Percentiles rank a stretch among this genome's conserved stretches.
phyloP scores from a whole-genome alignment of 2,797 vertebrate species.

The Sciurus carolinensis region DNA sequence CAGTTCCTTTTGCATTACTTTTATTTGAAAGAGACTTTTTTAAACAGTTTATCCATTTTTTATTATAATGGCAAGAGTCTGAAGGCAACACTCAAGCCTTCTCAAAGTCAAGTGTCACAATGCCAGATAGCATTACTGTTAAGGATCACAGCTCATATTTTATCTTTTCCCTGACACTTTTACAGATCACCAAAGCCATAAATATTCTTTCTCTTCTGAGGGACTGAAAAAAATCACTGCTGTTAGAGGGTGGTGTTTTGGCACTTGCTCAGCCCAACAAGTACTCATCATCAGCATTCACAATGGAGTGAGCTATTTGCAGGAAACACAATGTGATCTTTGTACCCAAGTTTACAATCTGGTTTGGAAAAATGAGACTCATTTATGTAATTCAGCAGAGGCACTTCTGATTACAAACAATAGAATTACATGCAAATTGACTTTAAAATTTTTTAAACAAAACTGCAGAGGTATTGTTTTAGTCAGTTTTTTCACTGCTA shows the following conservation, averaged over 20 bases:
- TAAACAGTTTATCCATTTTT: neutral
- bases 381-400: neutral
- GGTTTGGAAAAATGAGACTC: neutral
- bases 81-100: neutral
- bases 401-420: neutral
- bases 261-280: neutral
- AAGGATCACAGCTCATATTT: neutral
- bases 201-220: neutral
- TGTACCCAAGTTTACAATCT: neutral
- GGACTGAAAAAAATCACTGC: neutral
- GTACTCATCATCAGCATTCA: neutral
- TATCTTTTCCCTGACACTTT: neutral
- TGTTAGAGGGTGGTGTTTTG: neutral
- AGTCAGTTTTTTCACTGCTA: too few relatives aligned
- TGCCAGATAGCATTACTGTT: neutral
- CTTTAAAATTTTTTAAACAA: neutral
- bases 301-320: neutral
- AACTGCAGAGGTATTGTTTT: neutral
- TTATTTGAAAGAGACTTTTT: neutral
- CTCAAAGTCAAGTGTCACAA: neutral
- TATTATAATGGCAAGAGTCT: neutral
- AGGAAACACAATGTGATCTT: neutral
- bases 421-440: neutral
- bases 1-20: neutral
- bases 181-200: neutral